Evolutionary conservation across 1,140 invertebrate species (phyloP).

Genomic region (Latrodectus geometricus): DNA sequence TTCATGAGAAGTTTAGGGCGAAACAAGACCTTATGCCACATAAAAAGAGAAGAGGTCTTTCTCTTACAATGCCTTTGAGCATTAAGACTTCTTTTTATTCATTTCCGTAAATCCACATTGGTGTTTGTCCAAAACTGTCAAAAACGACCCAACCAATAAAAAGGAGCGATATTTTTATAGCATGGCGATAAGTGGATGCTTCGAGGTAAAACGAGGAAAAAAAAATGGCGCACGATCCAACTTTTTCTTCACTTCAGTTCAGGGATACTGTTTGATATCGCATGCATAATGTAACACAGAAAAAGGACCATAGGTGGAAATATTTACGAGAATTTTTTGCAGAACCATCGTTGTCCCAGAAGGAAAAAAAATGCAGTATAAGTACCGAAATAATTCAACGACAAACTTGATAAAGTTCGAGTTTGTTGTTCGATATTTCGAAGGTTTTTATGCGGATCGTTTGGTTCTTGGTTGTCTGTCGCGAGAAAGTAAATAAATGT

Average conservation of each 20-base stretch:
- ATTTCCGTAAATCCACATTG: slow-evolving; percentile 50
- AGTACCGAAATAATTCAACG: slow-evolving; percentile 52
- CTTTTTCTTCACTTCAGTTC: slow-evolving; percentile 46
- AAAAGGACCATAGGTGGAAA: slow-evolving; percentile 36
- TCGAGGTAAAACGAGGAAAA: not conserved
- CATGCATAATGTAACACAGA: slow-evolving; percentile 55
- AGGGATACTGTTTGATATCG: slow-evolving; percentile 46
- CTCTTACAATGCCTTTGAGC: not conserved
- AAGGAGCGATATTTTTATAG: slow-evolving; percentile 47
- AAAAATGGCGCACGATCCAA: not conserved
- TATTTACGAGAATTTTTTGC: slow-evolving; percentile 54
- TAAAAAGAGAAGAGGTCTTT: not conserved
- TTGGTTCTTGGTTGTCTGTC: slow-evolving; percentile 25
- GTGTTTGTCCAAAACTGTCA: slow-evolving; percentile 53
- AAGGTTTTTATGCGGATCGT: slow-evolving; percentile 29
- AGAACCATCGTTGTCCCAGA: not conserved
- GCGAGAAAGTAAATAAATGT: slow-evolving; percentile 30
- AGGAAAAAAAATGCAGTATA: slow-evolving; percentile 12
- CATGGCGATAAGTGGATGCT: slow-evolving; percentile 27
- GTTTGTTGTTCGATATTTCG: slow-evolving; percentile 52
- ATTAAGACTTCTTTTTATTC: slow-evolving; percentile 27
- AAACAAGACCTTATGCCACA: not conserved
- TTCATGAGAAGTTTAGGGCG: not conserved
- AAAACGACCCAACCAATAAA: slow-evolving; percentile 51
- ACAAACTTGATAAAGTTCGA: slow-evolving; percentile 55